These are phyloP conservation scores for Hydrozoanthus tunicans DNA, from an alignment of 64 coral and sea anemone genomes.

Conservation along the genomic window DNA sequence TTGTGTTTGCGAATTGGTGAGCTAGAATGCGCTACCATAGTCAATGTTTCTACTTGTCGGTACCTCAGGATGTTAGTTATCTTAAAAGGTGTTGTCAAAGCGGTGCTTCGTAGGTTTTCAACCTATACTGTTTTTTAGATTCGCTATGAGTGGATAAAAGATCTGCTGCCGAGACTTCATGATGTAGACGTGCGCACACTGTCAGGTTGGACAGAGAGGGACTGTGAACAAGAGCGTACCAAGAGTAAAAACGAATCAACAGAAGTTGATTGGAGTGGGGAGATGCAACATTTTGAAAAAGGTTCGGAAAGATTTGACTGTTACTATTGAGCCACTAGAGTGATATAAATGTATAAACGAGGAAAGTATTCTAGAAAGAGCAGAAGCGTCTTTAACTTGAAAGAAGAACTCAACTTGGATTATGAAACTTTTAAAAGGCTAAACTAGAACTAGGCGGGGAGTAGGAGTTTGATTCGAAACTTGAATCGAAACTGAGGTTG, in stretches of 20 bases:
- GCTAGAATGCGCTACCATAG: too few relatives aligned
- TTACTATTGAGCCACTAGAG: neutral
- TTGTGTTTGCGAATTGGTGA: too few relatives aligned
- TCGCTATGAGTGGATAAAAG: slow-evolving; percentile 83
- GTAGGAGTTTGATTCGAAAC: too few relatives aligned
- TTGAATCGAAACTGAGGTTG: too few relatives aligned
- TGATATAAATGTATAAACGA: too few relatives aligned
- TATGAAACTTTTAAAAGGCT: too few relatives aligned
- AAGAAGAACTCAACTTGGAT: too few relatives aligned
- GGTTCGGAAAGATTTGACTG: neutral
- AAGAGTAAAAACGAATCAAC: neutral
- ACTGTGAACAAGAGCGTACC: neutral
- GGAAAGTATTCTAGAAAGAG: too few relatives aligned
- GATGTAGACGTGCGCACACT: slow-evolving; percentile 70
- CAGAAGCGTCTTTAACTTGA: too few relatives aligned
- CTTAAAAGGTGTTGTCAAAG: neutral
- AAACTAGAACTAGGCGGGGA: too few relatives aligned
- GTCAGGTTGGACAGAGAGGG: slow-evolving; percentile 67
- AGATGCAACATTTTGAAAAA: neutral
- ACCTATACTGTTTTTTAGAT: slow-evolving; percentile 48
- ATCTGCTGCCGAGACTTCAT: slow-evolving; percentile 84
- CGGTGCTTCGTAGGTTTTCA: neutral
- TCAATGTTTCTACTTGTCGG: too few relatives aligned
- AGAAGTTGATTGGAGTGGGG: neutral
- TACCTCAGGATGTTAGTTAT: too few relatives aligned